Percentiles rank a stretch among this genome's conserved stretches.
Conservation (phyloP, 2,797 vertebrate species). For the Austrolebias charrua region DNA sequence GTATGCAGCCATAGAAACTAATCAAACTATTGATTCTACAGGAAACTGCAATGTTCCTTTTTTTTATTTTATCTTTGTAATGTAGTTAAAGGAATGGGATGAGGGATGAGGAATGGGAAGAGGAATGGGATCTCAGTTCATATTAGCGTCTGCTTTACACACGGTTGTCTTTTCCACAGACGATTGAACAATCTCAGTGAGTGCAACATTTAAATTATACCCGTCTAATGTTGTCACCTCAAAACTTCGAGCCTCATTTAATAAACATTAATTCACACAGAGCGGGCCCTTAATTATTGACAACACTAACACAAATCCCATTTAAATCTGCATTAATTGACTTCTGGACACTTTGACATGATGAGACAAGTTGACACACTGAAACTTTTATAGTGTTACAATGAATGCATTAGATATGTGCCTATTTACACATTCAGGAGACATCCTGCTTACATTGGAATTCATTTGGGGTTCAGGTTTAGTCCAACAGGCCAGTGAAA, state of each 20-base stretch:
- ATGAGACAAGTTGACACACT: neutral
- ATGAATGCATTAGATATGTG: neutral
- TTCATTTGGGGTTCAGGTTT: neutral
- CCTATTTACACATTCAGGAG: neutral
- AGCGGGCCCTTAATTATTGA: neutral
- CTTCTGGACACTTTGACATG: neutral
- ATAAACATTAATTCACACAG: neutral
- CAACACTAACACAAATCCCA: neutral
- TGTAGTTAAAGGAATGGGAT: no score
- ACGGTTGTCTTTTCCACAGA: neutral
- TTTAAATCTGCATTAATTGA: conserved; percentile 2
- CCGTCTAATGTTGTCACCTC: neutral
- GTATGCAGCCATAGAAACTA: neutral
- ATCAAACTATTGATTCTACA: neutral
- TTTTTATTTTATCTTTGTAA: conserved; percentile 10
- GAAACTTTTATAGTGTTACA: neutral
- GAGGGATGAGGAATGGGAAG: no score
- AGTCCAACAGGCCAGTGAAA: neutral
- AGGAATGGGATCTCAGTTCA: neutral
- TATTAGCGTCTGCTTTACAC: neutral
- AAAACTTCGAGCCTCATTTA: conserved; percentile 4
- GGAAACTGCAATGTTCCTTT: neutral
- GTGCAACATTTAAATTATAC: neutral
- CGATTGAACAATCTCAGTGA: neutral
- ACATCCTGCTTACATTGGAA: neutral